Base-by-base conservation (phyloP, 2,797 vertebrate genomes). In the Eidolon dupreanum region DNA sequence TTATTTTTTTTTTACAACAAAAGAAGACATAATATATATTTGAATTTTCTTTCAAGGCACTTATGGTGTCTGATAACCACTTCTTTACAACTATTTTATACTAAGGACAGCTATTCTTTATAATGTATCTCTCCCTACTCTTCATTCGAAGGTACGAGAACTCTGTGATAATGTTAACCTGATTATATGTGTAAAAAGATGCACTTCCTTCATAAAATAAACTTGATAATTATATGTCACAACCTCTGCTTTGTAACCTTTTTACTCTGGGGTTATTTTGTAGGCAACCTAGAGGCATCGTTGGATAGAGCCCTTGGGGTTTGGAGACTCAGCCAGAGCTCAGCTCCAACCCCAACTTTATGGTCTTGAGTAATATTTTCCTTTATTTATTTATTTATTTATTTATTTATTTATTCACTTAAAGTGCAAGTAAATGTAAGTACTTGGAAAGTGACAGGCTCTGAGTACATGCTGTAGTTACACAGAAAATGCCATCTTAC, bases 1-100 rank as follows among this genome's bases (percentile, higher is more conserved):
- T 51, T 66, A 7, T 51, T 53, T 46, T 33, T 89, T 96, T 97
- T 95, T 96, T 78, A 83, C 93, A 97, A 94, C 36, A 96, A 97
- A 97, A 28, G 93, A 16, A 74, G 59, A 85, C 36, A 65, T 31
- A 16, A 51, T 53, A 66, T 53, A 57, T 93, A 94, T 97, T 95
- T 0, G 55, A 74, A 88, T 51, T 70, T 65, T 93, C n/a, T 28
- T 66, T 90, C 53, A 90, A 94, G 33, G 26, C 20, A 66, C n/a
- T 43, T 85, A 78, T 70, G 93, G 49, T 95, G 24, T 41, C n/a
- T 74, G 26, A 51, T 78, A 90, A 49, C 84, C 55, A 0, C 74
- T 93, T 94, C 28, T 43, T 82, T 46, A 38, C 36, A 75, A 75
- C 19, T 51, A 36, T 85, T 85, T 93, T 89, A 55, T 95, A 90